phyloP scores from a whole-genome alignment of 2,797 vertebrate genomes.

The Gymnothorax reevesii region DNA sequence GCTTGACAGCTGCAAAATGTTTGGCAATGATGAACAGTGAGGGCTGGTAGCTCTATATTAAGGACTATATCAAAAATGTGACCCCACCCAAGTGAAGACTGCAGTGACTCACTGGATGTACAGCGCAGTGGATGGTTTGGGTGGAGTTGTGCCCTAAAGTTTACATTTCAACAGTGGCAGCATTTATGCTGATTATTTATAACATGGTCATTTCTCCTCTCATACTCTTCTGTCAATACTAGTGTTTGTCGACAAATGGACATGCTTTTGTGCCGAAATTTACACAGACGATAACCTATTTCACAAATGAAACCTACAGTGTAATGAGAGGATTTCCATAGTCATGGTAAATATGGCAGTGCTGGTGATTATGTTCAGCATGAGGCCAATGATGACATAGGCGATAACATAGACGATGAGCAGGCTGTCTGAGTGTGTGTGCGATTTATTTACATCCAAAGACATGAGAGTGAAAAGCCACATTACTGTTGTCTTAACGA shows the following conservation, averaged over 20 bases:
- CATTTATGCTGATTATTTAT: not conserved
- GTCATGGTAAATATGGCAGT: not conserved
- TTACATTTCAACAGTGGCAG: not conserved
- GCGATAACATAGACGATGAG: not conserved
- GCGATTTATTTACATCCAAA: not conserved
- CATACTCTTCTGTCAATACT: not conserved
- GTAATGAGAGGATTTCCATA: not conserved
- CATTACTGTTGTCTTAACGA: not conserved
- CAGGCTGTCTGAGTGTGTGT: not conserved
- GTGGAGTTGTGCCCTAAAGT: not conserved
- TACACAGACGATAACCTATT: not conserved
- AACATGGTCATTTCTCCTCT: not conserved
- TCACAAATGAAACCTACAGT: not conserved
- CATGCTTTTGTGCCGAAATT: not conserved
- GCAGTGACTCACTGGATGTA: not conserved
- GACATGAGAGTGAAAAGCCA: no score
- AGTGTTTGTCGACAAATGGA: not conserved
- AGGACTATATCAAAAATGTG: not conserved
- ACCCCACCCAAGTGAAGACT: not conserved
- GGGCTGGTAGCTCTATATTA: no score
- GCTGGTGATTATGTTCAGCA: not conserved
- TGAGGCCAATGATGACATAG: not conserved
- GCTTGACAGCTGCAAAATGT: not conserved
- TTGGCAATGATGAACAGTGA: no score
- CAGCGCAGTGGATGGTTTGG: not conserved